Base-by-base conservation (phyloP, 1,140 invertebrate species). In the Drosophila baimaii region DNA sequence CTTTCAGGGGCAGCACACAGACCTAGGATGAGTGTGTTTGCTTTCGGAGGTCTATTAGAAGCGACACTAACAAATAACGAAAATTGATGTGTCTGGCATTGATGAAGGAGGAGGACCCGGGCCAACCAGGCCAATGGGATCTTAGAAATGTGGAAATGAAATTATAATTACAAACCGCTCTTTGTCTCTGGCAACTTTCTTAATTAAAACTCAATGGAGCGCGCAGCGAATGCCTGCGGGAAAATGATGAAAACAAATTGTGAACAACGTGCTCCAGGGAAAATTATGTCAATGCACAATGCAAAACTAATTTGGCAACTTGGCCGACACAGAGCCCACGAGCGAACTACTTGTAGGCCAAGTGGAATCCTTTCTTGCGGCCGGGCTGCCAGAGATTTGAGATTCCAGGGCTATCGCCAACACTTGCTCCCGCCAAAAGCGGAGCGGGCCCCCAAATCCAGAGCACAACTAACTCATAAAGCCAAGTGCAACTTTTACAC, bases 121-220 rank as follows among this genome's bases (percentile, higher is more conserved):
- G 37, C 15, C n/a, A 29, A 17, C 33, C 21, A 25, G 8, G 12
- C n/a, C 9, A 39, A 21, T 5, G 21, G 44, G 13, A 46, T 33
- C 55, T 41, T 54, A 29, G 35, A 61, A 68, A 70, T 65, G 63
- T 73, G 51, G 51, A 83, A 80, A 77, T 77, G 10, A 79, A 83
- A 77, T 88, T 70, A 89, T 72, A 80, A 68, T 49, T 74, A 65
- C 55, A 79, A 69, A 75, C 55, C 54, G 49, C 65, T 61, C 31
- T 77, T 56, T 80, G 65, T 69, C 44, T 33, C 41, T 29, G 52
- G 61, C 64, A 88, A 88, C 83, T 88, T 88, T 88, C 66, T 89
- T 88, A 89, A 88, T 88, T 88, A 88, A 89, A 88, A 88, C 84
- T 88, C 68, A 80, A 88, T 89, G n/a, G n/a, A 63, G 65, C 21